A percentile compares a stretch with the other conserved stretches of the same genome.
Evolutionary conservation across 64 coral and sea anemone genomes (phyloP).

Genomic region (Orbicella faveolata): DNA sequence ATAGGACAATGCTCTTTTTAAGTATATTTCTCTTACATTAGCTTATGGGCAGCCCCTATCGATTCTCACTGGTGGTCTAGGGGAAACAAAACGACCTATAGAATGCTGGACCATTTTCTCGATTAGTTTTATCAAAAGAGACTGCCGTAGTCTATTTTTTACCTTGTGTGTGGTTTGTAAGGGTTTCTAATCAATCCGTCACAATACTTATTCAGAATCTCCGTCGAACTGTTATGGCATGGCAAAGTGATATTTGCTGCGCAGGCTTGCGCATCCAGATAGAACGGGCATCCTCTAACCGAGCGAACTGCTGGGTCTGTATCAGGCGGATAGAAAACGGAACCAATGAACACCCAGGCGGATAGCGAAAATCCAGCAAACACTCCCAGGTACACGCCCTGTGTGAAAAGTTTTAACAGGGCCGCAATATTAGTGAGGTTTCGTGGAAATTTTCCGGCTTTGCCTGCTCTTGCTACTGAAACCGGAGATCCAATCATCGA

Average conservation of each 20-base stretch:
- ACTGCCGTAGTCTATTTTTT: not conserved
- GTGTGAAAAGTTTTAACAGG: not conserved
- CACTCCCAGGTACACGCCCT: conserved; percentile 78
- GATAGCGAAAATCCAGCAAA: conserved; percentile 47
- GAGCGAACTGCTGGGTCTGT: conserved; percentile 65
- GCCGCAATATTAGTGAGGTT: too few relatives aligned
- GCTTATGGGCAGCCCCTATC: too few relatives aligned
- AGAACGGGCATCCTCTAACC: conserved; percentile 50
- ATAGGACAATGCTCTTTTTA: too few relatives aligned
- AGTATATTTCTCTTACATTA: too few relatives aligned
- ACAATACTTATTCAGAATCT: conserved; percentile 4
- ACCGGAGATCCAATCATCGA: too few relatives aligned
- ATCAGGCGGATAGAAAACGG: conserved; percentile 64
- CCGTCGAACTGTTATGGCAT: not conserved
- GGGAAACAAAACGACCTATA: too few relatives aligned
- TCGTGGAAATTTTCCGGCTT: too few relatives aligned
- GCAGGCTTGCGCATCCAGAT: conserved; percentile 32
- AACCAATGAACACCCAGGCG: conserved; percentile 67
- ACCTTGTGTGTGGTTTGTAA: conserved; percentile 72
- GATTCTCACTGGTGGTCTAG: too few relatives aligned
- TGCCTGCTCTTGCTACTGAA: too few relatives aligned
- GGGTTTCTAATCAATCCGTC: conserved; percentile 60
- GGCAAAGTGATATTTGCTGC: too few relatives aligned
- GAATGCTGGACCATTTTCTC: too few relatives aligned
- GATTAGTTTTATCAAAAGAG: not conserved